These are phyloP conservation scores for Boulengeromyrus knoepffleri DNA, from an alignment of 2,113 vertebrate genomes.

Conservation along the genomic window DNA sequence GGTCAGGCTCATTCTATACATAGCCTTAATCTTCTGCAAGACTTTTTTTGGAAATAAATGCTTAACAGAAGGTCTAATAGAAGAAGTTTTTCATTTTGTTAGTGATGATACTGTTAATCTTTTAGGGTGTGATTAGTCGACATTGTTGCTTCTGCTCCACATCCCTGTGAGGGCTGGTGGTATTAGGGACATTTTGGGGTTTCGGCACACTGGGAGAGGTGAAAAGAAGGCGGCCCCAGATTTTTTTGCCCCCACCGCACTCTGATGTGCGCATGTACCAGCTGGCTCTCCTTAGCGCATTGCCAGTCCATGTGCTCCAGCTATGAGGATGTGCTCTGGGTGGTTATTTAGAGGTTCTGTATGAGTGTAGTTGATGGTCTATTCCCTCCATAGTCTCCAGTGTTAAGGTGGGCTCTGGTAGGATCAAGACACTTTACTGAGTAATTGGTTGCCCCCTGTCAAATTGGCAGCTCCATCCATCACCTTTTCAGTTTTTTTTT, in stretches of 20 bases:
- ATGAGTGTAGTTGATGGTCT: constrained; percentile 23
- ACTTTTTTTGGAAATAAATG: not conserved
- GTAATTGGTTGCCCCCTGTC: constrained; percentile 56
- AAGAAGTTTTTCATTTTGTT: not conserved
- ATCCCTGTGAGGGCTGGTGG: not conserved
- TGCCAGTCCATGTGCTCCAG: constrained; percentile 38
- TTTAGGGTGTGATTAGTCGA: not conserved
- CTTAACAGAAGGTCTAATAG: not conserved
- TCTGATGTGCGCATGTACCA: constrained; percentile 20
- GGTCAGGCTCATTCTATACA: constrained; percentile 5
- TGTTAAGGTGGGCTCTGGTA: constrained; percentile 55
- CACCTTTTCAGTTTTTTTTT: constrained; percentile 9
- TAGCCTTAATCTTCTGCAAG: not conserved
- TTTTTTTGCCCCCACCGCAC: not conserved
- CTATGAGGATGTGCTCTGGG: constrained; percentile 27
- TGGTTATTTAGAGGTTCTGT: constrained; percentile 30
- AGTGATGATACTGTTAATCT: not conserved
- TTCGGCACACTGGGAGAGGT: not conserved
- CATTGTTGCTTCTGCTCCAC: not conserved
- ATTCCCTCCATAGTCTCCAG: constrained; percentile 39
- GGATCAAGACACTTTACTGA: constrained; percentile 48
- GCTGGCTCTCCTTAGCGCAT: constrained; percentile 21
- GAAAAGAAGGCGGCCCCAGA: not conserved
- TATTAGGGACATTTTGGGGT: not conserved
- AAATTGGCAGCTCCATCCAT: constrained; percentile 46